Conservation (phyloP, 92 coral and sea anemone genomes). For the Bergia sp. region DNA sequence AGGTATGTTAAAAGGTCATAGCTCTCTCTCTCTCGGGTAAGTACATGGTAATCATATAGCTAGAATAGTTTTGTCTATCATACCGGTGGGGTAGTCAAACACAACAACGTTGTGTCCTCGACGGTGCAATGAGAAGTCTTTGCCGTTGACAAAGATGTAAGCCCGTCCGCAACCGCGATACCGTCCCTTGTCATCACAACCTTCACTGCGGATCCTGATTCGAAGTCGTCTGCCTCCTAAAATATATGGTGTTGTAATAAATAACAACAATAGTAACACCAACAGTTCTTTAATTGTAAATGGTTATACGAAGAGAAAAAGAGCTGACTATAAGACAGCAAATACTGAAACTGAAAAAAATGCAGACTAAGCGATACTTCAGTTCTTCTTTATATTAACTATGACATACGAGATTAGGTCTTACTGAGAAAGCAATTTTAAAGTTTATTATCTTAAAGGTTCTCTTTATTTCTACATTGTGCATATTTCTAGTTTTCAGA, state of each 20-base stretch:
- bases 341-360: not conserved
- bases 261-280: not conserved
- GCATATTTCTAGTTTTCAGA: not conserved
- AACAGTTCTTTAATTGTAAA: not conserved
- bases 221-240: slow-evolving; percentile 35
- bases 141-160: slow-evolving; percentile 45
- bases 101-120: slow-evolving; percentile 51
- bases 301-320: not conserved
- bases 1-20: too few relatives aligned
- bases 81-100: slow-evolving; percentile 40
- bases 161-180: slow-evolving; percentile 50
- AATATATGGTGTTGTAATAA: not conserved
- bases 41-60: too few relatives aligned
- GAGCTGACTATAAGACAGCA: too few relatives aligned
- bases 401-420: too few relatives aligned
- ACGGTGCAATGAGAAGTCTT: slow-evolving; percentile 43
- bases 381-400: too few relatives aligned
- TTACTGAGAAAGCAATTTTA: too few relatives aligned
- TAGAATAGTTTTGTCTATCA: not conserved
- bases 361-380: too few relatives aligned
- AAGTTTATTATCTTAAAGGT: not conserved
- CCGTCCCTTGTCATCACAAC: slow-evolving; percentile 41
- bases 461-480: too few relatives aligned
- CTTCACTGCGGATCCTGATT: slow-evolving; percentile 42
- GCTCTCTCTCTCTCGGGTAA: not conserved